These are phyloP conservation scores for Neomonachus schauinslandi DNA, from an alignment of 2,113 vertebrate species.

Conservation along the genomic window DNA sequence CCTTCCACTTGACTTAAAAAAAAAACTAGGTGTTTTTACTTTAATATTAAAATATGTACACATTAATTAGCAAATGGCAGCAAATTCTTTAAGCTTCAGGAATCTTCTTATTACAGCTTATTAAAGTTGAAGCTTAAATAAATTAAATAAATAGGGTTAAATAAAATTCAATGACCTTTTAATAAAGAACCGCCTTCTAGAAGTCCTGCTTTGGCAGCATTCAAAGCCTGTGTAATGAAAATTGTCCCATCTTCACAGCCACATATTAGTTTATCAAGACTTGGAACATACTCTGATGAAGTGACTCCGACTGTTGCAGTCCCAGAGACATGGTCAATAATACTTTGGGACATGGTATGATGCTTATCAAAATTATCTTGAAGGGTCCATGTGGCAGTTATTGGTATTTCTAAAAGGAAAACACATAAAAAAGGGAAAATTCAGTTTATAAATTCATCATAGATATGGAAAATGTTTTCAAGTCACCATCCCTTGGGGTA, in stretches of 20 bases:
- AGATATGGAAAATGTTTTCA: not conserved
- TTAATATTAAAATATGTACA: not conserved
- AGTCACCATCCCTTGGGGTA: not conserved
- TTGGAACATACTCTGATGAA: slow-evolving; percentile 85
- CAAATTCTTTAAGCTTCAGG: not conserved
- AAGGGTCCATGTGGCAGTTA: slow-evolving; percentile 84
- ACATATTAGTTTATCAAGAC: slow-evolving; percentile 86
- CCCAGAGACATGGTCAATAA: slow-evolving; percentile 80
- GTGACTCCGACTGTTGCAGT: slow-evolving; percentile 67
- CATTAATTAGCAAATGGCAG: not conserved
- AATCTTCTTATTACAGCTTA: not conserved
- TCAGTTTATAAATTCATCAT: not conserved
- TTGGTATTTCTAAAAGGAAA: slow-evolving; percentile 84
- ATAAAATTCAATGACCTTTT: slow-evolving; percentile 82
- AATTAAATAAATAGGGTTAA: slow-evolving; percentile 36
- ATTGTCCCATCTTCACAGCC: slow-evolving; percentile 89
- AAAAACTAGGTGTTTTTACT: not conserved
- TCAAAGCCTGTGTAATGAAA: slow-evolving; percentile 83
- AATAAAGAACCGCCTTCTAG: slow-evolving; percentile 74
- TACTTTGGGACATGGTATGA: slow-evolving; percentile 75
- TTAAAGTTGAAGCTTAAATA: slow-evolving; percentile 10
- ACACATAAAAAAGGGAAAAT: not conserved
- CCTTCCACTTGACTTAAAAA: not conserved
- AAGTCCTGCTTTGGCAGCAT: slow-evolving; percentile 85
- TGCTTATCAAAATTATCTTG: slow-evolving; percentile 86